These are phyloP conservation scores for Artibeus jamaicensis DNA, from an alignment of 2,797 vertebrate species.

Conservation along the genomic window DNA sequence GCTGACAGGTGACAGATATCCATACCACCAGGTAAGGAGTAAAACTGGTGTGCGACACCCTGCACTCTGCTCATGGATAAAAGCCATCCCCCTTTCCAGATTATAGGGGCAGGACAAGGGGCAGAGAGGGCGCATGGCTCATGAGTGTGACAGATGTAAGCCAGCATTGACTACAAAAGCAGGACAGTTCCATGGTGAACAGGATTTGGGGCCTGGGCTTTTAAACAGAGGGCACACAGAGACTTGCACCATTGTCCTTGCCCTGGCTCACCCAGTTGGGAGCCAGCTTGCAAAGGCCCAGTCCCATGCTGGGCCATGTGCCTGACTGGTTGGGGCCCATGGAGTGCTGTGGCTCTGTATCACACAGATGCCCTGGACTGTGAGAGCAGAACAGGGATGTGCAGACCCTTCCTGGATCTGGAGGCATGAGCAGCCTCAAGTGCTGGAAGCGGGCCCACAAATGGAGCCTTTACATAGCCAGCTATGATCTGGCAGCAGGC, in stretches of 20 bases:
- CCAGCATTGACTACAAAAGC: background rate
- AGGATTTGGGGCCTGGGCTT: background rate
- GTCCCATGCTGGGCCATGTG: background rate
- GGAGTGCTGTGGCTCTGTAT: background rate
- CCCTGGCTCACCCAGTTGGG: background rate
- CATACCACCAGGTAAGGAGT: background rate
- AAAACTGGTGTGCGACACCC: background rate
- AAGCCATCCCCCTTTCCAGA: background rate
- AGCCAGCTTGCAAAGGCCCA: background rate
- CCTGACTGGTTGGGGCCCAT: background rate
- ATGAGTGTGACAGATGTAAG: background rate
- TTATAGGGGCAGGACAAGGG: background rate
- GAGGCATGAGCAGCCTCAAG: background rate
- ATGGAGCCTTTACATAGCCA: background rate
- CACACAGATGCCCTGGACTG: background rate
- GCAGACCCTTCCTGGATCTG: background rate
- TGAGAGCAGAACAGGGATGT: background rate
- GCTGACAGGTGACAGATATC: background rate
- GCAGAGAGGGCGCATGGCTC: background rate
- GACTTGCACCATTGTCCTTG: background rate
- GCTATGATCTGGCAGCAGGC: background rate
- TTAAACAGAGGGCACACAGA: background rate
- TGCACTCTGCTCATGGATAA: background rate
- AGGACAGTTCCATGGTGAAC: background rate
- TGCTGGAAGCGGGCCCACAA: too few relatives aligned